Evolutionary conservation across 2,797 vertebrate genomes (phyloP).

Genomic region (Chelmon rostratus): DNA sequence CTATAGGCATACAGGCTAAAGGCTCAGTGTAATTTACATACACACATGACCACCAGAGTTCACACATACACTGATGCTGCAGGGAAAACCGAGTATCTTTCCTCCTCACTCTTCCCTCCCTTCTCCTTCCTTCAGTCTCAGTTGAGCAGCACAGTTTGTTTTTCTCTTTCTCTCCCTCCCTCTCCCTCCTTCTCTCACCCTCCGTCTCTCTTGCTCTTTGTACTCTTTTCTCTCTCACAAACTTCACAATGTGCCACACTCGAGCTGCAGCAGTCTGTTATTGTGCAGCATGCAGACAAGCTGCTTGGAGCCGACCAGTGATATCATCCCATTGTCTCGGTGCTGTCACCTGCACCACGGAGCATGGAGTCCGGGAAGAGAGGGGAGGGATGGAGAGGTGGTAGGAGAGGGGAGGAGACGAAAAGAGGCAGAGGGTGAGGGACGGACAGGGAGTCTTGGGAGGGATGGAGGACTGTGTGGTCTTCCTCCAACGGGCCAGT

Average conservation of each 20-base stretch:
- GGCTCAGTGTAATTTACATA: conserved; percentile 29
- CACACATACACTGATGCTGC: conserved; percentile 8
- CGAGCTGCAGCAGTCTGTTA: conserved; percentile 60
- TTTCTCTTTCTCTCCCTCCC: conserved; percentile 4
- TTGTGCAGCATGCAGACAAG: conserved; percentile 68
- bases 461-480: conserved; percentile 35
- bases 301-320: conserved; percentile 51
- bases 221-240: conserved; percentile 34
- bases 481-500: conserved; percentile 46
- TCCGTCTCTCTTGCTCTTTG: conserved; percentile 18
- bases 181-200: conserved; percentile 2
- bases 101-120: conserved; percentile 1
- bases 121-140: conserved; percentile 6
- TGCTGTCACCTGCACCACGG: conserved; percentile 79
- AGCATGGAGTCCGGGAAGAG: conserved; percentile 53
- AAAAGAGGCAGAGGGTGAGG: conserved; percentile 34
- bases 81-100: conserved; percentile 6
- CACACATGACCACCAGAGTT: conserved; percentile 38
- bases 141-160: conserved; percentile 29
- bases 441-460: conserved; percentile 25
- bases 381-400: conserved; percentile 12
- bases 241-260: conserved; percentile 67
- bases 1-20: conserved; percentile 37
- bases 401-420: conserved; percentile 23
- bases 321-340: conserved; percentile 80